These are phyloP conservation scores for Chrysolina oricalcia DNA, from an alignment of 2,888 invertebrate genomes.

Conservation along the genomic window DNA sequence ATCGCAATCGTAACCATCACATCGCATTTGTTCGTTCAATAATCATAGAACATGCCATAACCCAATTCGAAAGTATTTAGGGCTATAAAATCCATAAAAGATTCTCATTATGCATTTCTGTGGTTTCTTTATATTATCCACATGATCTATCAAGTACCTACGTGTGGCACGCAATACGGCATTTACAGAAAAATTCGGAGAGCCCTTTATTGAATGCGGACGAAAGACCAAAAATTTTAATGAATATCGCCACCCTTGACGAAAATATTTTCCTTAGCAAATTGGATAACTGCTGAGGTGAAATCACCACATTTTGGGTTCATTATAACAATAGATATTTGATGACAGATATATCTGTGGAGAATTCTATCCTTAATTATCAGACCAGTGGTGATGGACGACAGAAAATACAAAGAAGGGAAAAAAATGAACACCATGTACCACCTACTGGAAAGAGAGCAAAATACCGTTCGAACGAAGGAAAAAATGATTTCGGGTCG, in stretches of 20 bases:
- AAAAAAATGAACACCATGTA: no score
- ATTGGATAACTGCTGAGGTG: not conserved
- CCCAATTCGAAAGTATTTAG: constrained; percentile 55
- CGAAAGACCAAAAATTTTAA: not conserved
- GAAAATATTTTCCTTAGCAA: not conserved
- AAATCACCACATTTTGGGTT: no score
- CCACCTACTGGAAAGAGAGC: no score
- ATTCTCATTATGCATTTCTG: constrained; percentile 45
- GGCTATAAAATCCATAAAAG: constrained; percentile 44
- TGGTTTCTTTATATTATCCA: constrained; percentile 42
- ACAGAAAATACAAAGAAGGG: no score
- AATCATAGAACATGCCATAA: constrained; percentile 50
- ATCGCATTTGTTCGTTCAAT: constrained; percentile 30
- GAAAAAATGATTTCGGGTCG: no score
- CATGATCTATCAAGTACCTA: constrained; percentile 45
- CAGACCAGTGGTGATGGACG: no score
- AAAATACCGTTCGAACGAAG: no score
- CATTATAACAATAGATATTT: no score
- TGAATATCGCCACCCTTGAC: not conserved
- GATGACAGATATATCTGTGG: no score
- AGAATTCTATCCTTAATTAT: no score
- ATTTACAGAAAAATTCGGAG: constrained; percentile 41
- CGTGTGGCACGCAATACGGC: constrained; percentile 51
- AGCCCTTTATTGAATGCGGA: constrained; percentile 13
- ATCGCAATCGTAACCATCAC: not conserved